Evolutionary conservation across 2,797 vertebrate species (phyloP).

Genomic region (Macroramphosus scolopax): DNA sequence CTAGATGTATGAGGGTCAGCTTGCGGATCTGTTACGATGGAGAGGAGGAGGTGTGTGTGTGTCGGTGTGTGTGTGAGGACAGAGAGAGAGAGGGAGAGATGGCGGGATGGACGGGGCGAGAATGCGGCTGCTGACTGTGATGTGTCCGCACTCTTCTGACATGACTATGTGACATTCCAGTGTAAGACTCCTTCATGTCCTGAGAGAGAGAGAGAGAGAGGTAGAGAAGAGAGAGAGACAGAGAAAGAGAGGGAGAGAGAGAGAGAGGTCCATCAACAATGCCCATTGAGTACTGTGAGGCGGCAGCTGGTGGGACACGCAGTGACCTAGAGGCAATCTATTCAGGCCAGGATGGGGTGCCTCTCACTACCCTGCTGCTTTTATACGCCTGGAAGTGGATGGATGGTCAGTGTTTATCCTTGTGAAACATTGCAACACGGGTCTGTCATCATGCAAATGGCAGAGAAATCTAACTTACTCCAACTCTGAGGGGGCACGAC

Average conservation of each 20-base stretch:
- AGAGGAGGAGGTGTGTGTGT: conserved; percentile 22
- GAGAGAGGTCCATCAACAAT: conserved; percentile 70
- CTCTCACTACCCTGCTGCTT: conserved; percentile 62
- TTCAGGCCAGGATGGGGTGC: conserved; percentile 67
- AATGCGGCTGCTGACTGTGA: conserved; percentile 72
- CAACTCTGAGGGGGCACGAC: too few species aligned
- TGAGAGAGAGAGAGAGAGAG: conserved; percentile 52
- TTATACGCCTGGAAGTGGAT: conserved; percentile 71
- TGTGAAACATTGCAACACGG: conserved; percentile 49
- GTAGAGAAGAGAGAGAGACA: conserved; percentile 23
- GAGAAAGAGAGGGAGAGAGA: conserved; percentile 40
- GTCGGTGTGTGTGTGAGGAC: conserved; percentile 10
- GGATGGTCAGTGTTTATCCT: conserved; percentile 69
- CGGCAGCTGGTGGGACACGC: conserved; percentile 75
- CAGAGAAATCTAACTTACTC: conserved; percentile 3
- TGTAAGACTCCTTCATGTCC: conserved; percentile 66
- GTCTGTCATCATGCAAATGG: conserved; percentile 39
- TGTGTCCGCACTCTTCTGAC: conserved; percentile 73
- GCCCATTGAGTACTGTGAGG: conserved; percentile 74
- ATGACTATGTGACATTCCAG: conserved; percentile 78
- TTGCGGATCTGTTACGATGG: conserved; percentile 30
- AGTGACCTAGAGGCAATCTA: conserved; percentile 71
- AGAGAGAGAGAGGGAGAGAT: conserved; percentile 23
- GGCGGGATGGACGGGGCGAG: conserved; percentile 58
- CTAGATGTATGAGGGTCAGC: conserved; percentile 7